A percentile compares a stretch with the other conserved stretches of the same genome.
Evolutionary conservation across 2,888 invertebrate species (phyloP).

Genomic region (Euzetes globulus): DNA sequence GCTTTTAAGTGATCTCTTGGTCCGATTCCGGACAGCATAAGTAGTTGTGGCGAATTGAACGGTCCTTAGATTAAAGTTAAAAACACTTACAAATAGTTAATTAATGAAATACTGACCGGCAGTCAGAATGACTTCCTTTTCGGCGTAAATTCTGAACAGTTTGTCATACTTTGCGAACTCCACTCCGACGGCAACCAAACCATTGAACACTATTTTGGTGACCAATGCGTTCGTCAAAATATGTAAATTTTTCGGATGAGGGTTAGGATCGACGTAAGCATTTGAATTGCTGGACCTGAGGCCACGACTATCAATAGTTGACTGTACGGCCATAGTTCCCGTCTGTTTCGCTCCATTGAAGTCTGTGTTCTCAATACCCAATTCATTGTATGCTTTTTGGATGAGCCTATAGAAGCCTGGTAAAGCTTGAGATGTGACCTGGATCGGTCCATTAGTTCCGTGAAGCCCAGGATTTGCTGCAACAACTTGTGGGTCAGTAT

Average conservation of each 20-base stretch:
- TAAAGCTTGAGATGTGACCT: background rate
- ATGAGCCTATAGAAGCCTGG: background rate
- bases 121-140: slow-evolving; percentile 24
- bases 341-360: slow-evolving; percentile 22
- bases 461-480: slow-evolving; percentile 14
- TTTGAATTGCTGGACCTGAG: background rate
- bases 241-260: slow-evolving; percentile 17
- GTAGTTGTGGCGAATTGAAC: slow-evolving; percentile 84
- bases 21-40: slow-evolving; percentile 88
- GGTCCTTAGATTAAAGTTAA: no score
- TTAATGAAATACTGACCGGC: slow-evolving; percentile 21
- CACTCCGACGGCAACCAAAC: slow-evolving; percentile 18
- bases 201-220: background rate
- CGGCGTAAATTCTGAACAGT: background rate
- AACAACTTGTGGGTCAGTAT: slow-evolving; percentile 21
- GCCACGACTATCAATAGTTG: background rate
- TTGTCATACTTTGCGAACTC: slow-evolving; percentile 8
- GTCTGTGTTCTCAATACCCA: slow-evolving; percentile 17
- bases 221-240: slow-evolving; percentile 17
- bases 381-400: slow-evolving; percentile 2
- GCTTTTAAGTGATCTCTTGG: slow-evolving; percentile 65
- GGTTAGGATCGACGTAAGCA: slow-evolving; percentile 28
- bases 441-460: slow-evolving; percentile 17
- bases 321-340: slow-evolving; percentile 8
- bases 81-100: no score